Evolutionary conservation across 2,113 vertebrate species (phyloP), one percentile per base, ranked within the genome.

Genomic region (Lepus americanus): DNA sequence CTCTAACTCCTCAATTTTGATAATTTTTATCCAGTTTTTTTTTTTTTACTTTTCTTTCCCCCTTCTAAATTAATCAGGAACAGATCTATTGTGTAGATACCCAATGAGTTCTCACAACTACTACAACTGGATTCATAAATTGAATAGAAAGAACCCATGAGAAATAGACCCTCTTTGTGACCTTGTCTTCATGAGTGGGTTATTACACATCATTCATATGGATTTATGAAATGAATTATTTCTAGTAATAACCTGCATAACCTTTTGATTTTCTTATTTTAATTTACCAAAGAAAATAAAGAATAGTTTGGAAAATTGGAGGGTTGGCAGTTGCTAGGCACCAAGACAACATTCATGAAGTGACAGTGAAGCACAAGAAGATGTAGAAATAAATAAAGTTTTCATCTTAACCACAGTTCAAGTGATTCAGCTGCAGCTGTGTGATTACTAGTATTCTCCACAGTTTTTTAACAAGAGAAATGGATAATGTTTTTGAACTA

Each of bases 291-390:
- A 95, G 73, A 93, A 82, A 76, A 67, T 84, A 95, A 82, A 94
- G 76, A 76, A 83, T 53, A 96, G 59, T 85, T 91, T 72, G 55
- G 87, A 95, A 87, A 96, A 89, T 93, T 77, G 74, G 92, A 92
- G 91, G 96, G 63, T 90, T 97, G 81, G 84, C 97, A 96, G 97
- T 98, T 98, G 98, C 97, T 98, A 98, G 95, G 98, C 97, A 98
- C 96, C 97, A 97, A 96, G 79, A 59, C 90, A 72, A 82, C 80
- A 89, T 95, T 95, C 89, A 87, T 93, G 73, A 95, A 96, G 95
- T 96, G 70, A 66, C 85, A 96, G 93, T 83, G 72, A 95, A 90
- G 94, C 96, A 73, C 96, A 70, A 69, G 79, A 85, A 67, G 92
- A 97, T 93, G 97, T 93, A 87, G 97, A 98, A 98, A 98, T 93